These are phyloP conservation scores for Dermochelys coriacea DNA, from an alignment of 2,797 vertebrate species.

Conservation along the genomic window DNA sequence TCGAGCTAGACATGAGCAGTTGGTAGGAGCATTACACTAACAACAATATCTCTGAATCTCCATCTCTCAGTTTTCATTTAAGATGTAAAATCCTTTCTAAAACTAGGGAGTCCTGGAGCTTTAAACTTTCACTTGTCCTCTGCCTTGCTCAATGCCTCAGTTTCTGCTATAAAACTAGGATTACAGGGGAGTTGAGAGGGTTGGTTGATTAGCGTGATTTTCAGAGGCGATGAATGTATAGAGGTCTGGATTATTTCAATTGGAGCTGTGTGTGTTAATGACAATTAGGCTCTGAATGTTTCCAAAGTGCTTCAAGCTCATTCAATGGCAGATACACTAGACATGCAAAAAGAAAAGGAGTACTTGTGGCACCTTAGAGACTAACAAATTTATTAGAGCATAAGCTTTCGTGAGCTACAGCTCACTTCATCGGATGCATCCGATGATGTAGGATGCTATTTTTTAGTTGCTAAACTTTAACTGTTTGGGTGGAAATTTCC, in stretches of 20 bases:
- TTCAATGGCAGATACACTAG: neutral
- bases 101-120: neutral
- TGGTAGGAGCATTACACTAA: fast-evolving
- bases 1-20: fast-evolving
- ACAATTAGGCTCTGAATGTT: neutral
- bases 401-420: too few species aligned
- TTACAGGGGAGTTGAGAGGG: neutral
- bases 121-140: neutral
- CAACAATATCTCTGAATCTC: neutral
- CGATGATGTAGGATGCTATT: neutral
- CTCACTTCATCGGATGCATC: too few species aligned
- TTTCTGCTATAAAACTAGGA: neutral
- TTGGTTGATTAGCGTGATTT: neutral
- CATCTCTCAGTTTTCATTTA: neutral
- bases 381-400: too few species aligned
- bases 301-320: neutral
- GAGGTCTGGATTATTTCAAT: neutral
- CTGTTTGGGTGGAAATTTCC: neutral
- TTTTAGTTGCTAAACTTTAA: neutral
- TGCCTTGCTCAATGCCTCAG: neutral
- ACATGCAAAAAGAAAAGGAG: too few species aligned
- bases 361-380: too few species aligned
- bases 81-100: neutral
- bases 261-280: neutral
- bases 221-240: fast-evolving